These are phyloP conservation scores for Anthopleura sola DNA, from an alignment of 64 coral and sea anemone species.

Conservation along the genomic window DNA sequence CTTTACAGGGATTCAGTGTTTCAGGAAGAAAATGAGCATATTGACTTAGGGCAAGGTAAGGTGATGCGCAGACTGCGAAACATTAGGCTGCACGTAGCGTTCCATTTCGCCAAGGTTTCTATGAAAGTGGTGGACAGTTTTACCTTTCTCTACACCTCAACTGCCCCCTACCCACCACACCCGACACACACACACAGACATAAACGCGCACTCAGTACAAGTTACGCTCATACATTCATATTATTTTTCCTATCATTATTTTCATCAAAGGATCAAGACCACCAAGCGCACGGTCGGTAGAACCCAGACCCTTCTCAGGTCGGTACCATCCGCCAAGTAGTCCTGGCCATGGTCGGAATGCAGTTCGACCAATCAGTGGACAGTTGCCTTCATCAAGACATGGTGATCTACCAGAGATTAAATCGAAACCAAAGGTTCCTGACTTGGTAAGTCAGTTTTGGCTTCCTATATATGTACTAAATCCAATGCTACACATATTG, in stretches of 20 bases:
- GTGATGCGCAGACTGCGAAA: neutral
- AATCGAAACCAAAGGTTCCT: neutral
- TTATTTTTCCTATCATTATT: neutral
- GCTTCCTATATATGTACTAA: neutral
- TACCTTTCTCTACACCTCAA: too few species aligned
- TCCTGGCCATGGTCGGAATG: slow-evolving; percentile 18
- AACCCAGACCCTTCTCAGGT: slow-evolving; percentile 44
- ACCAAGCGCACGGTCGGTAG: slow-evolving; percentile 18
- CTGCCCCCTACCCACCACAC: too few species aligned
- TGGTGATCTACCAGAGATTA: neutral
- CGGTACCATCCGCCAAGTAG: slow-evolving; percentile 21
- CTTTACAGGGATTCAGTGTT: slow-evolving; percentile 9
- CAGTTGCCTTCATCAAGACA: neutral
- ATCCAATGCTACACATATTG: too few species aligned
- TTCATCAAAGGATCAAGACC: slow-evolving; percentile 16
- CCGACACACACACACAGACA: too few species aligned
- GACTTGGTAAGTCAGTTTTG: neutral
- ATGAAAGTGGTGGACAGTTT: too few species aligned
- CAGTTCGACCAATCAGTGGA: slow-evolving; percentile 18
- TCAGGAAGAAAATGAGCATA: neutral
- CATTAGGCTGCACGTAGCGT: neutral
- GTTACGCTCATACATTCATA: too few species aligned
- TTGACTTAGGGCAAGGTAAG: slow-evolving; percentile 2
- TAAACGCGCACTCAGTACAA: too few species aligned
- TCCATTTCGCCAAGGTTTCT: too few species aligned